A percentile compares a stretch with the other conserved stretches of the same genome.
Conservation (phyloP, 2,797 vertebrate species). For the Acanthurus lineatus region DNA sequence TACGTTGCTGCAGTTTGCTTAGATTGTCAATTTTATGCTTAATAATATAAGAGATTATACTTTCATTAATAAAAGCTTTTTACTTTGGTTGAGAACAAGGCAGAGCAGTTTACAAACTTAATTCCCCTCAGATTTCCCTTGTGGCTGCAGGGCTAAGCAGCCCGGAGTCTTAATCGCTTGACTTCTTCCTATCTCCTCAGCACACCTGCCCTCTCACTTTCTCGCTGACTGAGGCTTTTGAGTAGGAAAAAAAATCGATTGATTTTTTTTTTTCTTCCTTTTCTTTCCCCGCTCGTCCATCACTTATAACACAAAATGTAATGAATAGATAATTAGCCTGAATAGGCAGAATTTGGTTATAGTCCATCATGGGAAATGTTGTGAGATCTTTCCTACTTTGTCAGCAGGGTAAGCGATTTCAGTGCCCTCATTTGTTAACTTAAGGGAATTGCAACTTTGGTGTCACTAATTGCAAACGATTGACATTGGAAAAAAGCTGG, state of each 20-base stretch:
- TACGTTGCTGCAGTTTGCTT: conserved; percentile 24
- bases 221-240: conserved; percentile 75
- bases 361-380: conserved; percentile 66
- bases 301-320: conserved; percentile 81
- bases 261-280: conserved; percentile 32
- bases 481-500: conserved; percentile 55
- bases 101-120: conserved; percentile 83
- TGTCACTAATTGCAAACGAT: conserved; percentile 71
- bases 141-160: conserved; percentile 79
- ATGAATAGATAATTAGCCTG: conserved; percentile 82
- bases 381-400: conserved; percentile 64
- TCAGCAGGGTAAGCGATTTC: conserved; percentile 75
- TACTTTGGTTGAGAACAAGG: conserved; percentile 75
- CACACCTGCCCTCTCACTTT: conserved; percentile 81
- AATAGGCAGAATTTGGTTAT: conserved; percentile 77
- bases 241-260: conserved; percentile 48
- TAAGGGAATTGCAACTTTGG: conserved; percentile 63
- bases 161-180: conserved; percentile 82
- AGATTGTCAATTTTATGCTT: conserved; percentile 71
- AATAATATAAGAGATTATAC: conserved; percentile 78
- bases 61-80: conserved; percentile 79
- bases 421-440: conserved; percentile 66
- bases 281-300: conserved; percentile 61
- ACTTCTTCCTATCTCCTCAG: conserved; percentile 81
- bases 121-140: conserved; percentile 85